Evolutionary conservation across 2,797 vertebrate genomes (phyloP), one percentile per base, ranked within the genome.

Genomic region (Crypturellus tataupa): DNA sequence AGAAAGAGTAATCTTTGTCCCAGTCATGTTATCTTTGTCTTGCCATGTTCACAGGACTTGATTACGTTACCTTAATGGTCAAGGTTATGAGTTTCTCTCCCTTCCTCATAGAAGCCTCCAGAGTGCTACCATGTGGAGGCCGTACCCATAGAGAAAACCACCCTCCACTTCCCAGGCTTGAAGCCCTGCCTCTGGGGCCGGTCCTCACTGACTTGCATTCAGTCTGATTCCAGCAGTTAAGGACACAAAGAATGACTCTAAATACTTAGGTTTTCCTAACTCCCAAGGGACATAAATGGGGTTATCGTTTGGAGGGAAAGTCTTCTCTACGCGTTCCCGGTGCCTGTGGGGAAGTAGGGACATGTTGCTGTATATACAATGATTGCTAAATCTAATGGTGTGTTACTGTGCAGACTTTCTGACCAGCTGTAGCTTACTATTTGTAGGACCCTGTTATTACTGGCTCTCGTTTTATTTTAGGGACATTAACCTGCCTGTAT

Each of bases 401-500:
- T 90, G 84, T 80, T 88, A 40, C 56, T 59, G 16, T 59, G 69
- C 76, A 90, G 81, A 27, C 83, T 87, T 92, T 87, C 85, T 85
- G 56, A 87, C 35, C 56, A 87, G 85, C 80, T 86, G 42, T 39
- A 90, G 10, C 8, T 73, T 93, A 64, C 80, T 92, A 16, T 87
- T 89, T 70, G 47, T 71, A 89, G 75, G 83, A 81, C 46, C 49
- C 71, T 93, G 62, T 96, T 95, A 83, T 88, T 90, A 68, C 60
- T 94, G 92, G 88, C 70, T 89, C 39, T 49, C 73, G 72, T 55
- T 93, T 92, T 93, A 70, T 95, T 94, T 88, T 79, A 94, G 84
- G 91, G 92, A 78, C 58, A 87, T 83, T 95, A 94, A 95, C 90
- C 84, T 97, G 88, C 76, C 83, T 64, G 11, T 76, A 16, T 64